Conservation (phyloP, 2,113 vertebrate species). For the Danio rerio region DNA sequence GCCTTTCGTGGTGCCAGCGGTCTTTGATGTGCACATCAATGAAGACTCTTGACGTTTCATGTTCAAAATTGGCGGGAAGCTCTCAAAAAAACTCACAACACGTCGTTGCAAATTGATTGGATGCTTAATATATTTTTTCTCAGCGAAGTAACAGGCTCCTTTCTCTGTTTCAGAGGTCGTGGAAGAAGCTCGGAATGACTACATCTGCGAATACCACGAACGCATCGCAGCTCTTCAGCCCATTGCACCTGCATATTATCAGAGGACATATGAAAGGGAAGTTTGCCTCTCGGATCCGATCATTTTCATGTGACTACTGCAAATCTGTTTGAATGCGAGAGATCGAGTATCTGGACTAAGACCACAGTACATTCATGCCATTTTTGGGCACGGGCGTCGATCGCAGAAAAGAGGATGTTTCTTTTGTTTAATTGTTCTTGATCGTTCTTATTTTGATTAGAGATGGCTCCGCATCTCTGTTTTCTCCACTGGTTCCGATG, state of each 20-base stretch:
- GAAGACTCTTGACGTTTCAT: conserved; percentile 19
- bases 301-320: conserved; percentile 6
- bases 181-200: conserved; percentile 36
- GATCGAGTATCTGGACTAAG: conserved; percentile 1
- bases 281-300: neutral
- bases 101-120: conserved; percentile 54
- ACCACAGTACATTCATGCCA: neutral
- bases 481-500: conserved; percentile 57
- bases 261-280: conserved; percentile 27
- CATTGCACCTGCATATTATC: conserved; percentile 53
- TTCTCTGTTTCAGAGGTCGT: conserved; percentile 36
- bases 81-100: conserved; percentile 56
- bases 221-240: conserved; percentile 34
- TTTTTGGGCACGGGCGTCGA: neutral
- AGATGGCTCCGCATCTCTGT: conserved; percentile 62
- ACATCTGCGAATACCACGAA: conserved; percentile 24
- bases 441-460: conserved; percentile 37
- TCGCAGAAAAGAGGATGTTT: conserved; percentile 15
- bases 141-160: conserved; percentile 45
- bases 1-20: neutral
- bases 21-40: conserved; percentile 27
- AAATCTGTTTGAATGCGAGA: conserved; percentile 4
- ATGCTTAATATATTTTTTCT: conserved; percentile 41
- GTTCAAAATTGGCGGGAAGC: conserved; percentile 75
- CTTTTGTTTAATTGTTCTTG: neutral